These are phyloP conservation scores for Ageneiosus marmoratus DNA, from an alignment of 2,113 vertebrate genomes.

Conservation along the genomic window DNA sequence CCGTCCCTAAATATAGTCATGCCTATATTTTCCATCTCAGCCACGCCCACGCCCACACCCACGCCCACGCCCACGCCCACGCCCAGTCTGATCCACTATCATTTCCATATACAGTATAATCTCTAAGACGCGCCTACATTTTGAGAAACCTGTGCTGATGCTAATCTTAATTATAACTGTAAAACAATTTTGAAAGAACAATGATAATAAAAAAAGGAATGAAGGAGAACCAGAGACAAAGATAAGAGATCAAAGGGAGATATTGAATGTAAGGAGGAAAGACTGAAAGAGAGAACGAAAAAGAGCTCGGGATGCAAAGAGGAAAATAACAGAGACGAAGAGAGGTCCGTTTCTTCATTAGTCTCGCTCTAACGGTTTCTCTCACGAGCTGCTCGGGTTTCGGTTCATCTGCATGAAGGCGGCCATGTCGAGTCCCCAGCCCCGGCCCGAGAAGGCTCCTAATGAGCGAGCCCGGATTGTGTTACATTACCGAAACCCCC, in stretches of 20 bases:
- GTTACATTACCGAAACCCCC: conserved; percentile 60
- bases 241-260: background rate
- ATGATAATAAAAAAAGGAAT: background rate
- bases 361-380: conserved; percentile 51
- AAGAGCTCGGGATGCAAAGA: background rate
- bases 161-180: background rate
- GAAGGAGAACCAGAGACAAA: background rate
- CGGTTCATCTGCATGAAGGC: conserved; percentile 64
- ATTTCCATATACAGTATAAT: background rate
- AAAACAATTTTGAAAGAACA: background rate
- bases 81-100: background rate
- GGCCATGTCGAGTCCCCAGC: conserved; percentile 45
- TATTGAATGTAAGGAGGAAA: background rate
- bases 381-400: conserved; percentile 57
- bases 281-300: background rate
- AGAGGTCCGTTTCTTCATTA: conserved; percentile 51
- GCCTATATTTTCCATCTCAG: background rate
- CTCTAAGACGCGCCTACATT: background rate
- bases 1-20: too few relatives aligned
- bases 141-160: background rate
- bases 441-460: conserved; percentile 50
- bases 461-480: conserved; percentile 56
- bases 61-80: too few relatives aligned
- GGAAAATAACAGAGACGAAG: background rate
- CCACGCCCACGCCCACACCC: too few relatives aligned